phyloP scores from a whole-genome alignment of 2,113 vertebrate species.

The Aphyosemion australe region DNA sequence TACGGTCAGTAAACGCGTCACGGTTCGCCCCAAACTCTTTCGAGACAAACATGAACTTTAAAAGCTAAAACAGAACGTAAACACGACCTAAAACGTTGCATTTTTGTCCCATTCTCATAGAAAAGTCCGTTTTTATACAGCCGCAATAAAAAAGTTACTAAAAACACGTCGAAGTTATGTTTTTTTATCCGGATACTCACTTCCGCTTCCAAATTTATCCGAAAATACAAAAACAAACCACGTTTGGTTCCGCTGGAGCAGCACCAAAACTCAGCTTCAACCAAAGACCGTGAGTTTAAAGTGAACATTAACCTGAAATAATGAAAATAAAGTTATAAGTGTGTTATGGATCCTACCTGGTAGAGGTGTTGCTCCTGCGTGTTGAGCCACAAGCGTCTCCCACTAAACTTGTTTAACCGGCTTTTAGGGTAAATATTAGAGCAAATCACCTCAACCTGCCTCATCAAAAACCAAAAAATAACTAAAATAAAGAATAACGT shows the following conservation, averaged over 20 bases:
- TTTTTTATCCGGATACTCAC: neutral
- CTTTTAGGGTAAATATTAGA: neutral
- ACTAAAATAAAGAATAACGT: neutral
- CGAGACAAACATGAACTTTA: conserved; percentile 11
- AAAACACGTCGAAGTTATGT: neutral
- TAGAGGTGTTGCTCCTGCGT: neutral
- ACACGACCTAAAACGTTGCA: neutral
- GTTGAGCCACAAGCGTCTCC: no score
- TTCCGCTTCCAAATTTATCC: conserved; percentile 8
- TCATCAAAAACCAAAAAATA: neutral
- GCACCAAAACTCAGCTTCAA: conserved; percentile 3
- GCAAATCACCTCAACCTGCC: neutral
- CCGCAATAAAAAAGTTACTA: neutral
- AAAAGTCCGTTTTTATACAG: neutral
- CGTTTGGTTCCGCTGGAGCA: neutral
- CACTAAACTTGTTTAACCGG: conserved; percentile 2
- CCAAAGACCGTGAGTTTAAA: neutral
- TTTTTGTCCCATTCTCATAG: neutral
- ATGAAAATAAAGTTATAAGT: neutral
- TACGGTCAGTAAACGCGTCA: conserved; percentile 2
- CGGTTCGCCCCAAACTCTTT: neutral
- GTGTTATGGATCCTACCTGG: neutral
- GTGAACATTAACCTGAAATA: neutral
- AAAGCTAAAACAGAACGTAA: neutral
- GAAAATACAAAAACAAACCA: neutral